phyloP scores from a whole-genome alignment of 2,113 vertebrate species.

The Grammomys surdaster region DNA sequence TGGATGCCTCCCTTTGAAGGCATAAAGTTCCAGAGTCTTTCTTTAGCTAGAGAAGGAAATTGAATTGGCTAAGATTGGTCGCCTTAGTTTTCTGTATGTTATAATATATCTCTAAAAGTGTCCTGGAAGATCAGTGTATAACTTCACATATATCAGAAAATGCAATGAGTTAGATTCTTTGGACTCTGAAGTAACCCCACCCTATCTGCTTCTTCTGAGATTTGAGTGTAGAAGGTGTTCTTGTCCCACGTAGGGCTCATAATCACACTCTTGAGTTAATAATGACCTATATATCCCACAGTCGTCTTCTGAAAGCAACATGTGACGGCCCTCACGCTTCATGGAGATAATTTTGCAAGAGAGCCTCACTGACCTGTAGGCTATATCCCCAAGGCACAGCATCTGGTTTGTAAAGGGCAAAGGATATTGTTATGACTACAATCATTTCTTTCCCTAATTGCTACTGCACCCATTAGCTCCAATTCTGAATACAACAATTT shows the following conservation, averaged over 20 bases:
- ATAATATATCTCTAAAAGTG: neutral
- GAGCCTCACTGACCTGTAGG: neutral
- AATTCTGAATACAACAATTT: neutral
- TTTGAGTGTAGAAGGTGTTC: neutral
- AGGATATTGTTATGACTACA: neutral
- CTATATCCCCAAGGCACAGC: neutral
- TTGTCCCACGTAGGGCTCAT: neutral
- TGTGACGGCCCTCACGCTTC: neutral
- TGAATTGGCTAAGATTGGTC: neutral
- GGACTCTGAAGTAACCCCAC: neutral
- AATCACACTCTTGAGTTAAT: neutral
- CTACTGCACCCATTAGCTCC: neutral
- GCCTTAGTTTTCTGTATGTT: neutral
- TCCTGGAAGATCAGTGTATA: neutral
- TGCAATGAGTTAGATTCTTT: neutral
- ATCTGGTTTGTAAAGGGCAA: neutral
- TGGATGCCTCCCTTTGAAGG: neutral
- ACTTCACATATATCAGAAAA: neutral
- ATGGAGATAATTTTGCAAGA: neutral
- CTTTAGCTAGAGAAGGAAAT: conserved; percentile 19
- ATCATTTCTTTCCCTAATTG: neutral
- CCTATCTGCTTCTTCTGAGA: neutral
- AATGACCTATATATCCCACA: neutral
- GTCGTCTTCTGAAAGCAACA: neutral
- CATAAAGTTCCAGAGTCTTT: neutral